Base-by-base conservation (phyloP, 2,797 vertebrate species). In the Synaphobranchus kaupii region DNA sequence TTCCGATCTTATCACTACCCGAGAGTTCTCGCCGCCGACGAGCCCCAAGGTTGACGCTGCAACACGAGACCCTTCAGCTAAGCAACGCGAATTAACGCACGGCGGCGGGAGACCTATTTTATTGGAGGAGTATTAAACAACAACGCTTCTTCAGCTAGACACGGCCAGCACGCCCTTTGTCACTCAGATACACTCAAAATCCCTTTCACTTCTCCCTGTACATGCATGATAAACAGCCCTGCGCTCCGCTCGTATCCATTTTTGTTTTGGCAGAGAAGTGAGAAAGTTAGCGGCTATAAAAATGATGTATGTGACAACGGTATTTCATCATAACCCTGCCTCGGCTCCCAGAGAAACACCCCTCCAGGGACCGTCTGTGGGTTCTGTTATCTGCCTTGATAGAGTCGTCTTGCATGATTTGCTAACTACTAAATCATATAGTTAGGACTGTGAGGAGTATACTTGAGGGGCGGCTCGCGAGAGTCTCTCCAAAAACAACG, bases 351-450 rank as follows among this genome's bases (percentile, higher is more conserved):
- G 94, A 96, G 95, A 94, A 47, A 44, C 34, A 15, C 92, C 93
- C 91, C 91, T 95, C 94, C 93, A 89, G 92, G 90, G 93, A 96
- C 95, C 95, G 95, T 95, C 94, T 96, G 96, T 95, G 96, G 93
- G 93, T 94, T 95, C 95, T 95, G 95, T 81, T 95, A 96, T 95
- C 95, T 95, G 78, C 94, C 93, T 95, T 94, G 95, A 96, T 96
- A 96, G 96, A 96, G 95, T 96, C 95, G 96, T 96, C 95, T 96
- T 95, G 96, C 95, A 96, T 96, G 96, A 96, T 96, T 96, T 96
- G 96, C 96, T 96, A 96, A 96, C 95, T 94, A 95, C 95, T 94
- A 94, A 95, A 95, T 95, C 94, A 93, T 92, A 92, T 94, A 93
- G 88, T 88, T 89, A 81, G 78, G 44, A 81, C 22, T n/a, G 25